Conservation (phyloP, 2,113 vertebrate genomes). For the Oceanites oceanicus region DNA sequence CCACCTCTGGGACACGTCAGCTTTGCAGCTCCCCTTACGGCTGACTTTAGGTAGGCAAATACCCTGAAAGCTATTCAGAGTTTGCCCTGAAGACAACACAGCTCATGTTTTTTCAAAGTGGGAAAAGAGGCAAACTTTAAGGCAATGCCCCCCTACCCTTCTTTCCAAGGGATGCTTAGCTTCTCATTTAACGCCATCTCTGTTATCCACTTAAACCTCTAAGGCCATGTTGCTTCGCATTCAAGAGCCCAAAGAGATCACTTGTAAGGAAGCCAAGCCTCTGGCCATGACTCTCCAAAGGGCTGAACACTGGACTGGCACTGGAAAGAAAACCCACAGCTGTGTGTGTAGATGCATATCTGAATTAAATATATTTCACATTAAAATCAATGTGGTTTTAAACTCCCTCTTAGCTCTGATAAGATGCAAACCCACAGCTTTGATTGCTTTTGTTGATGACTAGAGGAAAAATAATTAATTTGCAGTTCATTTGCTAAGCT, state of each 20-base stretch:
- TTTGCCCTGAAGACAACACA: not conserved
- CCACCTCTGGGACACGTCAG: not conserved
- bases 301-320: not conserved
- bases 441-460: not conserved
- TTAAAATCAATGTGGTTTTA: not conserved
- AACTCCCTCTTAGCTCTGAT: not conserved
- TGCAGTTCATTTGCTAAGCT: not conserved
- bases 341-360: not conserved
- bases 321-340: not conserved
- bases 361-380: not conserved
- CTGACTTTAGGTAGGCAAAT: not conserved
- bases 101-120: not conserved
- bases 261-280: not conserved
- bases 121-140: not conserved
- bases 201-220: not conserved
- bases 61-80: not conserved
- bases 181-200: not conserved
- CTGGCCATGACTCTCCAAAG: not conserved
- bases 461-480: not conserved
- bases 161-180: not conserved
- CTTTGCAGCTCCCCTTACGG: not conserved
- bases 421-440: not conserved
- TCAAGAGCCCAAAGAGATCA: not conserved
- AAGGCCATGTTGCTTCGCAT: not conserved
- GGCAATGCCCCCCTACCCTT: not conserved